Percentiles rank a stretch among this genome's conserved stretches.
Conservation (phyloP, 2,888 invertebrate genomes). For the Leuctra nigra region DNA sequence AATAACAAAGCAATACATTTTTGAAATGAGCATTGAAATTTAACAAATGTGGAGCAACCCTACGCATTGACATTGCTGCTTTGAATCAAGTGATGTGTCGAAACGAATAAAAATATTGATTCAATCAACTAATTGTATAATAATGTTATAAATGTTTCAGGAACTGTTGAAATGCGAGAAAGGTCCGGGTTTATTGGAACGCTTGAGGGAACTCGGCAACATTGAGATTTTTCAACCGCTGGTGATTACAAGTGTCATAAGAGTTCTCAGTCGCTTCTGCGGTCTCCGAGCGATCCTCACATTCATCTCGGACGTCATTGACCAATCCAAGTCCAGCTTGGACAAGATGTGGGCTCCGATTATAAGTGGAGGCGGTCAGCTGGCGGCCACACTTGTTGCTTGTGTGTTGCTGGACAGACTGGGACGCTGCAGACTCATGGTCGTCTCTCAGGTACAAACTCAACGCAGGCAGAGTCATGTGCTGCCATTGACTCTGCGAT, state of each 20-base stretch:
- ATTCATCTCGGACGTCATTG: slow-evolving; percentile 25
- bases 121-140: too few relatives aligned
- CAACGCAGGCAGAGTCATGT: too few relatives aligned
- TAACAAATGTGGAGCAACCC: too few relatives aligned
- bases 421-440: slow-evolving; percentile 40
- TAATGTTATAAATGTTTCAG: slow-evolving; percentile 15
- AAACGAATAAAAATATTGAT: too few relatives aligned
- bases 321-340: slow-evolving; percentile 22
- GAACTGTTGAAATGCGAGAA: slow-evolving; percentile 26
- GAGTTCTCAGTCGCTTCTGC: slow-evolving; percentile 28
- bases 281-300: slow-evolving; percentile 29
- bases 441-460: slow-evolving; percentile 37
- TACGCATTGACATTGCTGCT: too few relatives aligned
- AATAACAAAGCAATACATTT: too few relatives aligned
- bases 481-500: too few relatives aligned
- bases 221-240: slow-evolving; percentile 23
- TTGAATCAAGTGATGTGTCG: too few relatives aligned
- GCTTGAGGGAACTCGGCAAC: slow-evolving; percentile 22
- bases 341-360: slow-evolving; percentile 30
- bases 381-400: slow-evolving; percentile 32
- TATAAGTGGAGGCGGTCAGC: slow-evolving; percentile 35
- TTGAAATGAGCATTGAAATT: too few relatives aligned
- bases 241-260: slow-evolving; percentile 20
- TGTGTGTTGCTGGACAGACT: slow-evolving; percentile 36
- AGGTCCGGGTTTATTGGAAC: slow-evolving; percentile 17